Percentiles rank a stretch among this genome's conserved stretches.
Evolutionary conservation across 2,797 vertebrate species (phyloP).

Genomic region (Apogon talboti): DNA sequence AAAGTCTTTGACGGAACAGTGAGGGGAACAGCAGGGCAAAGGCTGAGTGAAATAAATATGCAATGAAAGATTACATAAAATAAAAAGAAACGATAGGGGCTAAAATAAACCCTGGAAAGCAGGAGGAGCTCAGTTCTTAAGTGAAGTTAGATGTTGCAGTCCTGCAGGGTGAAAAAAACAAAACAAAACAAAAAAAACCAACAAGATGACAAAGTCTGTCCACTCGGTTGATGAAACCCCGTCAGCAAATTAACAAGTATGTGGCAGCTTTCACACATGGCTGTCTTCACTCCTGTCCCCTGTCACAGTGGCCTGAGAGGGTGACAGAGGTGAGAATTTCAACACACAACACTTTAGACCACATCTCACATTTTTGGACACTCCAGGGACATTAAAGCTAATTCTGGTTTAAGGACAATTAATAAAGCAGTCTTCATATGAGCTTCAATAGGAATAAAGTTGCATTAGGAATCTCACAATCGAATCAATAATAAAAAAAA

Average conservation of each 20-base stretch:
- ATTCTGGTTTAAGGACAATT: background rate
- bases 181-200: conserved; percentile 8
- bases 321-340: conserved; percentile 56
- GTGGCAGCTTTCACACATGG: conserved; percentile 54
- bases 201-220: conserved; percentile 41
- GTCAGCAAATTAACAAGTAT: conserved; percentile 64
- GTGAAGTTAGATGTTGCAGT: conserved; percentile 22
- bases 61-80: conserved; percentile 30
- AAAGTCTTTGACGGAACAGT: conserved; percentile 12
- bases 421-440: background rate
- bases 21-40: conserved; percentile 1
- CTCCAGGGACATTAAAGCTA: conserved; percentile 18
- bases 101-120: conserved; percentile 15
- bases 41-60: conserved; percentile 31
- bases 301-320: conserved; percentile 43
- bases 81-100: conserved; percentile 4
- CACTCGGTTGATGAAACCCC: conserved; percentile 37
- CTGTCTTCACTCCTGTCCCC: conserved; percentile 56
- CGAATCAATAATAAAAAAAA: too few relatives aligned
- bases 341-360: conserved; percentile 46
- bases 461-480: too few relatives aligned
- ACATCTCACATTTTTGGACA: conserved; percentile 38
- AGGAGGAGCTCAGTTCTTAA: conserved; percentile 2
- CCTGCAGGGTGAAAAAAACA: conserved; percentile 15
- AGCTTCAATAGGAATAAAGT: background rate